Evolutionary conservation across 2,888 invertebrate genomes (phyloP).

Genomic region (Metacarcinus magister): DNA sequence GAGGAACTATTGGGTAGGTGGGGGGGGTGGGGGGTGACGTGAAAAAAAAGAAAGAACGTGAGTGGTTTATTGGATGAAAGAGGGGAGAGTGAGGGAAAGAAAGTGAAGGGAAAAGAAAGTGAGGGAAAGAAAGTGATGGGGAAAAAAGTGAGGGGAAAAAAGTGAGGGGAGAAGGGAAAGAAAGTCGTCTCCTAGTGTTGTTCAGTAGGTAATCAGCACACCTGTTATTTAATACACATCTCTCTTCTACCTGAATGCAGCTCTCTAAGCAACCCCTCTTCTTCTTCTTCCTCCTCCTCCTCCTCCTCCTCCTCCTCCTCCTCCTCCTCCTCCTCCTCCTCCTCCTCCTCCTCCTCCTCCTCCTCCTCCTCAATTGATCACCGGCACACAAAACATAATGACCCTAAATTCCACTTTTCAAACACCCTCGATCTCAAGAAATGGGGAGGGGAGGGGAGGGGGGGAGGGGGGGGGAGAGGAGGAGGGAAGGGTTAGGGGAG

Average conservation of each 20-base stretch:
- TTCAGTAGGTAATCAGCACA: not conserved
- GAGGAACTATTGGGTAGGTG: too few species aligned
- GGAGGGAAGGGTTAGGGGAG: not conserved
- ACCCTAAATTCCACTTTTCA: conserved; percentile 42
- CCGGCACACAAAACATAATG: conserved; percentile 45
- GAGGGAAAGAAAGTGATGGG: not conserved
- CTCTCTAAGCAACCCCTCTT: not conserved
- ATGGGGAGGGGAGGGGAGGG: not conserved
- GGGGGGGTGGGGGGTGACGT: not conserved
- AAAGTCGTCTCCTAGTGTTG: not conserved
- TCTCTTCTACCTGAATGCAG: not conserved
- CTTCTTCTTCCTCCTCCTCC: not conserved
- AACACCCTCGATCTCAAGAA: not conserved
- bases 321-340: not conserved
- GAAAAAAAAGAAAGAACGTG: not conserved
- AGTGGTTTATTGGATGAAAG: not conserved
- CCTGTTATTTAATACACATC: not conserved
- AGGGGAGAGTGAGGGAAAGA: not conserved
- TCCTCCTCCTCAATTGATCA: conserved; percentile 41
- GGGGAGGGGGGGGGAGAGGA: too few species aligned
- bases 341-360: not conserved
- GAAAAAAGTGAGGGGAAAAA: not conserved
- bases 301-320: not conserved
- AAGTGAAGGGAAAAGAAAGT: not conserved
- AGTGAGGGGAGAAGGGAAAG: not conserved